Evolutionary conservation across 2,888 invertebrate genomes (phyloP).

Genomic region (Therioaphis trifolii): DNA sequence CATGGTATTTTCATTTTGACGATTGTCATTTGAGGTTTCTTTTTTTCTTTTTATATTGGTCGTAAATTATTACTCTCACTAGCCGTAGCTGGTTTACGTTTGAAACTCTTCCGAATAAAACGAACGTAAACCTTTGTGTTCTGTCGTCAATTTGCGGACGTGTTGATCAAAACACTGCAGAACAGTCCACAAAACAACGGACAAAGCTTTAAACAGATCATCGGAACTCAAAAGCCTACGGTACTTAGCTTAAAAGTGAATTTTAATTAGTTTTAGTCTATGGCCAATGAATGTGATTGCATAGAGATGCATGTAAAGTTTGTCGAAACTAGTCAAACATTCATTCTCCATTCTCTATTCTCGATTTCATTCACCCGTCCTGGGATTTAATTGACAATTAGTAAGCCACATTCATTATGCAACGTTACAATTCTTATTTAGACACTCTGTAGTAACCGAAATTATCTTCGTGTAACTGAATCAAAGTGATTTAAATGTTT

Average conservation of each 20-base stretch:
- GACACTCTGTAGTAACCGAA: neutral
- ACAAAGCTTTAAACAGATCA: neutral
- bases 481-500: neutral
- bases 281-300: neutral
- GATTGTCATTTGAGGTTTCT: too few species aligned
- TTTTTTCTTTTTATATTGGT: too few species aligned
- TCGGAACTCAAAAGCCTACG: conserved; percentile 2
- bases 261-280: conserved; percentile 22
- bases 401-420: neutral
- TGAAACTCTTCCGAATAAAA: too few species aligned
- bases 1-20: too few species aligned
- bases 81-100: too few species aligned
- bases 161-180: neutral
- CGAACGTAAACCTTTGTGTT: too few species aligned
- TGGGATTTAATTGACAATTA: conserved; percentile 18
- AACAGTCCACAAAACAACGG: too few species aligned
- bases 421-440: neutral
- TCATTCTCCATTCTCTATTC: conserved; percentile 9
- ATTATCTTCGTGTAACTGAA: neutral
- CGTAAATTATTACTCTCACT: too few species aligned
- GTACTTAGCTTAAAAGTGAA: conserved; percentile 36
- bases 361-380: neutral
- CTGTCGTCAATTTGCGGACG: neutral
- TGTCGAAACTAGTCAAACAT: conserved; percentile 32
- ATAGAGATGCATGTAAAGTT: neutral